A percentile compares a stretch with the other conserved stretches of the same genome.
Evolutionary conservation across 1,140 invertebrate genomes (phyloP).

Genomic region (Bilobella aurantiaca): DNA sequence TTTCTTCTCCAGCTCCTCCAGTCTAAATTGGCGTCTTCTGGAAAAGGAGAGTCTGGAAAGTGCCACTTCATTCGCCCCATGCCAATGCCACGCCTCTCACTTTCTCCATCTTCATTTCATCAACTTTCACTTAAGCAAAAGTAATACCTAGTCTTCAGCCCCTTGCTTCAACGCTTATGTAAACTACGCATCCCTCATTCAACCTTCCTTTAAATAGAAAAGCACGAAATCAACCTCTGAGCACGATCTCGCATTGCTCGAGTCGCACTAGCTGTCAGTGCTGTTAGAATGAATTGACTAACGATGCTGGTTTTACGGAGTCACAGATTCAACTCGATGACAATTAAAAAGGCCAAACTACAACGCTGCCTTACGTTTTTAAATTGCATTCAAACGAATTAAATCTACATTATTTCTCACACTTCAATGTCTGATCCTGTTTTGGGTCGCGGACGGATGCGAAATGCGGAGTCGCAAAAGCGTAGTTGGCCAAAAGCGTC

Average conservation of each 20-base stretch:
- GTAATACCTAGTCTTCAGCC: neutral
- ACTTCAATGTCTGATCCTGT: too few species aligned
- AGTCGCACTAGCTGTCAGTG: neutral
- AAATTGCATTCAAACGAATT: too few species aligned
- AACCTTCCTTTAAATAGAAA: neutral
- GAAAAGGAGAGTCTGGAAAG: slow-evolving; percentile 35
- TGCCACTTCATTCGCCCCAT: slow-evolving; percentile 24
- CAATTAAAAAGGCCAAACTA: too few species aligned
- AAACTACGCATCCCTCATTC: neutral
- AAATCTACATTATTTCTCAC: too few species aligned
- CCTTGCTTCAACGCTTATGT: too few species aligned
- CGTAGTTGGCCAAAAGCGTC: too few species aligned
- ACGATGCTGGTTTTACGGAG: too few species aligned
- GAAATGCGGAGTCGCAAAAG: too few species aligned
- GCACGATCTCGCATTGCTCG: neutral
- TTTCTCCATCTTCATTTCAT: neutral
- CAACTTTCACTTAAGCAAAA: slow-evolving; percentile 6
- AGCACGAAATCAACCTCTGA: neutral
- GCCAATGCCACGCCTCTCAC: slow-evolving; percentile 24
- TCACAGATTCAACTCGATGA: too few species aligned
- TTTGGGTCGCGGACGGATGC: too few species aligned
- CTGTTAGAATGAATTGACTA: too few species aligned
- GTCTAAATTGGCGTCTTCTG: slow-evolving; percentile 38
- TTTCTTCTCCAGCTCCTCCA: neutral
- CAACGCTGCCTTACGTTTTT: too few species aligned